Conservation (phyloP, 2,113 vertebrate species). For the Pseudois nayaur region DNA sequence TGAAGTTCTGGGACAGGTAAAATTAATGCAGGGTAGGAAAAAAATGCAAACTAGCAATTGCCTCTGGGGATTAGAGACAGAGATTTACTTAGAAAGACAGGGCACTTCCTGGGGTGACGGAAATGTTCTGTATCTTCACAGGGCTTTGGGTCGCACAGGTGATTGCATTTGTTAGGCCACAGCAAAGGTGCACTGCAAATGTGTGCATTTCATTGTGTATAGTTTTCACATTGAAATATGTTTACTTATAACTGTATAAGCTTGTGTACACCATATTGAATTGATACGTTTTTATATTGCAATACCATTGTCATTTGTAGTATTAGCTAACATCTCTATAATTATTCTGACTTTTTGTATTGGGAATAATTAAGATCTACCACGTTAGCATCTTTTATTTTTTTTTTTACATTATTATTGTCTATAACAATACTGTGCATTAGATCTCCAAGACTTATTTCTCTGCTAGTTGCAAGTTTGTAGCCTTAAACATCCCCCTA, state of each 20-base stretch:
- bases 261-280: background rate
- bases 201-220: background rate
- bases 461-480: background rate
- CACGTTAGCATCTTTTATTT: background rate
- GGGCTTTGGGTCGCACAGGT: background rate
- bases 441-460: background rate
- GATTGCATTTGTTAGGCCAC: slow-evolving; percentile 25
- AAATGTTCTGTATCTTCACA: background rate
- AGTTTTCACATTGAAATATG: background rate
- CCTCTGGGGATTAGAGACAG: background rate
- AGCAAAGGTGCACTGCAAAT: background rate
- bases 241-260: background rate
- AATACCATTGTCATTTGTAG: background rate
- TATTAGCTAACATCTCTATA: background rate
- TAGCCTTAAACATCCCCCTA: background rate
- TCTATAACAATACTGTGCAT: background rate
- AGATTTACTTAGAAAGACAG: background rate
- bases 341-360: background rate
- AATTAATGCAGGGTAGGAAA: background rate
- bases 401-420: background rate
- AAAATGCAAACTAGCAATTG: background rate
- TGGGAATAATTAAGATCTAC: background rate
- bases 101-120: background rate
- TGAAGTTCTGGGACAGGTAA: background rate
- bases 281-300: background rate